Percentiles rank a stretch among this genome's conserved stretches.
Conservation (phyloP, 2,888 invertebrate species). For the Cabera pusaria region DNA sequence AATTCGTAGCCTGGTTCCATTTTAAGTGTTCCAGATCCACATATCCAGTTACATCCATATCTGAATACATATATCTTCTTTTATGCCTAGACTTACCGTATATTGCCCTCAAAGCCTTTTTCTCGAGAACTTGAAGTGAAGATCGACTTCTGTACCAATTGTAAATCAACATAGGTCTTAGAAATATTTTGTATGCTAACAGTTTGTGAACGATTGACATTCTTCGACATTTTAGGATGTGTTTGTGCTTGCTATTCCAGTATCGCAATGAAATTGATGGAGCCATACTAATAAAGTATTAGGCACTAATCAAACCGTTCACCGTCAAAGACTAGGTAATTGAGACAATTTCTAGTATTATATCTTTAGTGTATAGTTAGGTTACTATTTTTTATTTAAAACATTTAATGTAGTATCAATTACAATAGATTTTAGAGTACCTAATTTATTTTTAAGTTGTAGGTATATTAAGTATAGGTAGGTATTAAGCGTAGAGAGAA, state of each 20-base stretch:
- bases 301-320: no score
- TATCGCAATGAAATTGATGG: constrained; percentile 9
- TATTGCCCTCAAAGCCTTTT: constrained; percentile 42
- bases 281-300: no score
- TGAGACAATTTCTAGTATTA: no score
- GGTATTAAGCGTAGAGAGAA: no score
- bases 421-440: no score
- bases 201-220: constrained; percentile 41
- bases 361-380: no score
- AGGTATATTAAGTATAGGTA: no score
- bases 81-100: constrained; percentile 29
- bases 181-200: constrained; percentile 50
- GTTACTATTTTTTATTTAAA: no score
- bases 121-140: constrained; percentile 42
- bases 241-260: constrained; percentile 33
- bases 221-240: constrained; percentile 33
- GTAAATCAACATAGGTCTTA: constrained; percentile 51
- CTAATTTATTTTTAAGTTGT: no score
- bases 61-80: constrained; percentile 28
- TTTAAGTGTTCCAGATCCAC: constrained; percentile 45
- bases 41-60: constrained; percentile 44
- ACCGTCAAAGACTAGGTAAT: no score
- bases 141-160: constrained; percentile 41
- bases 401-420: no score
- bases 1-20: constrained; percentile 39